Evolutionary conservation across 2,888 invertebrate species (phyloP).

Genomic region (Tenthredo livida): DNA sequence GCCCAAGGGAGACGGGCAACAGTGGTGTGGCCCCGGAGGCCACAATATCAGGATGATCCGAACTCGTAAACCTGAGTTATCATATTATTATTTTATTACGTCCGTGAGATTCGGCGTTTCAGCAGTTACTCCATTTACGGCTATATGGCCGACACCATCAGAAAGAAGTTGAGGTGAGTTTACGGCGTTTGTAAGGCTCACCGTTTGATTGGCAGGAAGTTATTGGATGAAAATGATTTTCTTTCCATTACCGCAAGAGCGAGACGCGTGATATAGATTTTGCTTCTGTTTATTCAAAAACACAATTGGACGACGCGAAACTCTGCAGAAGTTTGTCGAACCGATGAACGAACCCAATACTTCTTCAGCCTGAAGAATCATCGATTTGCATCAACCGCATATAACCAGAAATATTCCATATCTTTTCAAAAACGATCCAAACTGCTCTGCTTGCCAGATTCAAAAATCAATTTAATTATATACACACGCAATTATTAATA

Average conservation of each 20-base stretch:
- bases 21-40: slow-evolving; percentile 7
- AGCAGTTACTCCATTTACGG: slow-evolving; percentile 49
- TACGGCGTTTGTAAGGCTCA: slow-evolving; percentile 27
- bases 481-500: not conserved
- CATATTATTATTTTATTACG: slow-evolving; percentile 58
- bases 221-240: slow-evolving; percentile 31
- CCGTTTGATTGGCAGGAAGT: slow-evolving; percentile 43
- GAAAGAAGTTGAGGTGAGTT: slow-evolving; percentile 36
- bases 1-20: slow-evolving; percentile 30
- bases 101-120: slow-evolving; percentile 49
- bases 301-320: not conserved
- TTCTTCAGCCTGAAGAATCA: not conserved
- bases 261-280: not conserved
- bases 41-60: slow-evolving; percentile 59
- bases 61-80: slow-evolving; percentile 61
- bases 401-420: not conserved
- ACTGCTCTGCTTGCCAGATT: not conserved
- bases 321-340: not conserved
- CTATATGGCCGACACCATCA: slow-evolving; percentile 38
- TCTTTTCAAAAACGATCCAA: not conserved
- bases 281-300: not conserved
- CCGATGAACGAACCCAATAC: not conserved
- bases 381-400: too few species aligned
- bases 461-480: not conserved
- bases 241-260: not conserved